These are phyloP conservation scores for Hydrotaea diabolus DNA, from an alignment of 2,888 invertebrate genomes.

Conservation along the genomic window DNA sequence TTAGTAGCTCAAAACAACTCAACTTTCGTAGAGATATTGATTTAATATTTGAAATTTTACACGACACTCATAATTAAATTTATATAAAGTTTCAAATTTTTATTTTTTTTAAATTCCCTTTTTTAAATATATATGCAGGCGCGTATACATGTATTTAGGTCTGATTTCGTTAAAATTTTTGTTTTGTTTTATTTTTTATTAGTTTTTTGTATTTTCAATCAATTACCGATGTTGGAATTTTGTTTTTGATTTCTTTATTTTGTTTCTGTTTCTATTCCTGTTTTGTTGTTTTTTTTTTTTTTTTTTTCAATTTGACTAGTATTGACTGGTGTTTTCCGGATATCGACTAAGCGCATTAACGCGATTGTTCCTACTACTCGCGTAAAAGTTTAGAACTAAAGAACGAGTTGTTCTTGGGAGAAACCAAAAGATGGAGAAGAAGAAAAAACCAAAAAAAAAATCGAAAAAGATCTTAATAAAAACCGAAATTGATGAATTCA, in stretches of 20 bases:
- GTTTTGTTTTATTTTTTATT: too few relatives aligned
- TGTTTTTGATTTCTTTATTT: not conserved
- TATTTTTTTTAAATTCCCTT: too few relatives aligned
- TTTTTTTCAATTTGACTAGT: not conserved
- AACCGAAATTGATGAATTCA: constrained; percentile 63
- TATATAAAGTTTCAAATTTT: too few relatives aligned
- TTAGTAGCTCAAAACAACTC: too few relatives aligned
- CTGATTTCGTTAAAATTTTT: too few relatives aligned
- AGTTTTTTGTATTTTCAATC: not conserved
- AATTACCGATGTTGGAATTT: not conserved
- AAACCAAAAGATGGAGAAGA: constrained; percentile 16
- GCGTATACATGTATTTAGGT: too few relatives aligned
- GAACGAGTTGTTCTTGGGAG: constrained; percentile 46
- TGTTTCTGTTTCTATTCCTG: not conserved
- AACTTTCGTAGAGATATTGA: too few relatives aligned
- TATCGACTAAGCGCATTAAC: constrained; percentile 24
- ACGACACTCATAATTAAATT: too few relatives aligned
- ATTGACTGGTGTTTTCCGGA: constrained; percentile 5
- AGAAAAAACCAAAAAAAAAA: constrained; percentile 36
- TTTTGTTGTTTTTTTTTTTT: not conserved
- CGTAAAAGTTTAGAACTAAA: constrained; percentile 49
- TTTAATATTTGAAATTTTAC: too few relatives aligned
- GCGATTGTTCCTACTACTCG: constrained; percentile 18
- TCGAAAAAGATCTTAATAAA: constrained; percentile 53
- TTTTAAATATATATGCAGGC: too few relatives aligned